Conservation (phyloP, 2,888 invertebrate species). For the Strigamia crassipes region DNA sequence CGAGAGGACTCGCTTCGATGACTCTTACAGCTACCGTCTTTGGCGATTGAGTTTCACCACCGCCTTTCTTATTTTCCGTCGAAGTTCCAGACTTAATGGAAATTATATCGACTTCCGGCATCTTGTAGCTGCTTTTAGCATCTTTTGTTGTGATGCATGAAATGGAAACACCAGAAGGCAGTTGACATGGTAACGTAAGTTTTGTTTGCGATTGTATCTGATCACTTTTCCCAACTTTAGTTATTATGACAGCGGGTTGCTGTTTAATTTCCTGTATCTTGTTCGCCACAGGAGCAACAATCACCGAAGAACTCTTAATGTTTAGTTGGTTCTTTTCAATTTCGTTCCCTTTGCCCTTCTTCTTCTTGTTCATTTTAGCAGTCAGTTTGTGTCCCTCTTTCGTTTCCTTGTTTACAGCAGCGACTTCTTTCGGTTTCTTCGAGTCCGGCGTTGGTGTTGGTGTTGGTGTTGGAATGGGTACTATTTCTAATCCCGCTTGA, state of each 20-base stretch:
- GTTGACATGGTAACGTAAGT: neutral
- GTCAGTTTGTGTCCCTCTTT: neutral
- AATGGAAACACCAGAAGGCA: neutral
- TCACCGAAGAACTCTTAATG: neutral
- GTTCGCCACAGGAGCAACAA: neutral
- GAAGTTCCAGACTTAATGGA: conserved; percentile 4
- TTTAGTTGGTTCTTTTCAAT: neutral
- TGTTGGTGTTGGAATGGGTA: conserved; percentile 26
- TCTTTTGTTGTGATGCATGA: neutral
- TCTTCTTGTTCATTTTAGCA: neutral
- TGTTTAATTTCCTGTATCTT: neutral
- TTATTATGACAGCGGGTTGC: neutral
- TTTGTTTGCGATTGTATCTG: neutral
- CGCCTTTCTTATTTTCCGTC: neutral
- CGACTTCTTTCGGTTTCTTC: neutral
- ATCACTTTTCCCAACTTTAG: neutral
- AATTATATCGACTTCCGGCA: conserved; percentile 14
- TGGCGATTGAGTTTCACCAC: neutral
- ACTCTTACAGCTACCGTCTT: neutral
- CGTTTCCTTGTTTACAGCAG: neutral
- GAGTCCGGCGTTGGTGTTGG: neutral
- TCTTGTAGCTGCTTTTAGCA: neutral
- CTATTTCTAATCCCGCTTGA: conserved; percentile 45
- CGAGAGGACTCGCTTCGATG: conserved; percentile 12
- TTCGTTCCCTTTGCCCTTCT: conserved; percentile 12